These are phyloP conservation scores for Tiliacea citrago DNA, from an alignment of 2,888 invertebrate genomes.

Conservation along the genomic window DNA sequence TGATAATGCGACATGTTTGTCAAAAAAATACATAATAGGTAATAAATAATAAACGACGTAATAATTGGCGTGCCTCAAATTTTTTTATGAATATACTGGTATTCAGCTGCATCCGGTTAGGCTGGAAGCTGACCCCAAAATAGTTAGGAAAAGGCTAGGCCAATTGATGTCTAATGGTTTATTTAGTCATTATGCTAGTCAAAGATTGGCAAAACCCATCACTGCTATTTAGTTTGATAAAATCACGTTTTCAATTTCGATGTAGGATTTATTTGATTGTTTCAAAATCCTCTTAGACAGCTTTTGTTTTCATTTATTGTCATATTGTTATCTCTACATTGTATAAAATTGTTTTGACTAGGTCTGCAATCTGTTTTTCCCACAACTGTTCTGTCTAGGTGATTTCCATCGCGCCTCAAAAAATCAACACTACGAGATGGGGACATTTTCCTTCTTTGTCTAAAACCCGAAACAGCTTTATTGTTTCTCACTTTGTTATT, in stretches of 20 bases:
- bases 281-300: background rate
- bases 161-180: too few relatives aligned
- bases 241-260: background rate
- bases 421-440: constrained; percentile 1
- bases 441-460: constrained; percentile 24
- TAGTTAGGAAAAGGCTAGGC: too few relatives aligned
- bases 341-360: background rate
- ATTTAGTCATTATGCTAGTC: too few relatives aligned
- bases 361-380: background rate
- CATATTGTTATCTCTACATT: background rate
- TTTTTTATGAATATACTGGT: too few relatives aligned
- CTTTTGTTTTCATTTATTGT: background rate
- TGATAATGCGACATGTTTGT: too few relatives aligned
- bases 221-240: background rate
- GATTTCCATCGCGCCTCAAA: constrained; percentile 10
- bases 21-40: too few relatives aligned
- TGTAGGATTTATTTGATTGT: background rate
- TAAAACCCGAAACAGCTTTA: constrained; percentile 17
- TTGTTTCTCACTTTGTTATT: constrained; percentile 39
- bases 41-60: too few relatives aligned
- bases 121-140: too few relatives aligned
- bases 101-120: too few relatives aligned
- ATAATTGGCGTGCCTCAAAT: too few relatives aligned
- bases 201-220: background rate
- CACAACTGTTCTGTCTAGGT: background rate